Evolutionary conservation across 2,113 vertebrate species (phyloP).

Genomic region (Onychorhynchus coronatus): DNA sequence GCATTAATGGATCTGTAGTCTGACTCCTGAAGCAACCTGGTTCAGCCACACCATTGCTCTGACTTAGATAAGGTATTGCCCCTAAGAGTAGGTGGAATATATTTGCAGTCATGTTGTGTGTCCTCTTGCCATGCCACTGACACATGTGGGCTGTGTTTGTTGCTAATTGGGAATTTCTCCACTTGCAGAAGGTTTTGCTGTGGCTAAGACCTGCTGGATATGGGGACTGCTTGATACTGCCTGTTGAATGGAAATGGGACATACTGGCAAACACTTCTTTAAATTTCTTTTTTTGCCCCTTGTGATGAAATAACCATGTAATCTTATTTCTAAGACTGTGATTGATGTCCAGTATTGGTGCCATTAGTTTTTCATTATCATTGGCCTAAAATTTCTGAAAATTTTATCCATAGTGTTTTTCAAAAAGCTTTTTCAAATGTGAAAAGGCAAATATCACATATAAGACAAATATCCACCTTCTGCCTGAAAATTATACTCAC

Average conservation of each 20-base stretch:
- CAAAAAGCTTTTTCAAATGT: background rate
- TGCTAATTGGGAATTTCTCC: background rate
- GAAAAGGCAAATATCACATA: background rate
- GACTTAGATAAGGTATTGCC: background rate
- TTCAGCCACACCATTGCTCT: background rate
- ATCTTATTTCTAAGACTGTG: background rate
- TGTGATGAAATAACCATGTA: background rate
- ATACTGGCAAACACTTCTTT: background rate
- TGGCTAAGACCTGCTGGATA: background rate
- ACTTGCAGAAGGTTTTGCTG: background rate
- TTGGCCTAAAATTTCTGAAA: background rate
- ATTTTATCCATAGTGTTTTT: background rate
- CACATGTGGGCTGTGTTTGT: background rate
- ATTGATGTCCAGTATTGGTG: background rate
- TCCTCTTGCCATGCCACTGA: background rate
- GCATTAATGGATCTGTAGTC: background rate
- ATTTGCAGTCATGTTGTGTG: background rate
- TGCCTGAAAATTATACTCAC: background rate
- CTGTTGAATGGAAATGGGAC: background rate
- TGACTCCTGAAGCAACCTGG: background rate
- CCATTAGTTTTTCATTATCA: conserved; percentile 3
- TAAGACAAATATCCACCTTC: background rate
- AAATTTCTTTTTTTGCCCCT: background rate
- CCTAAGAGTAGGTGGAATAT: background rate
- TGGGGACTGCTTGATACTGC: background rate